phyloP scores from a whole-genome alignment of 2,888 invertebrate genomes.

The Acronicta aceris region DNA sequence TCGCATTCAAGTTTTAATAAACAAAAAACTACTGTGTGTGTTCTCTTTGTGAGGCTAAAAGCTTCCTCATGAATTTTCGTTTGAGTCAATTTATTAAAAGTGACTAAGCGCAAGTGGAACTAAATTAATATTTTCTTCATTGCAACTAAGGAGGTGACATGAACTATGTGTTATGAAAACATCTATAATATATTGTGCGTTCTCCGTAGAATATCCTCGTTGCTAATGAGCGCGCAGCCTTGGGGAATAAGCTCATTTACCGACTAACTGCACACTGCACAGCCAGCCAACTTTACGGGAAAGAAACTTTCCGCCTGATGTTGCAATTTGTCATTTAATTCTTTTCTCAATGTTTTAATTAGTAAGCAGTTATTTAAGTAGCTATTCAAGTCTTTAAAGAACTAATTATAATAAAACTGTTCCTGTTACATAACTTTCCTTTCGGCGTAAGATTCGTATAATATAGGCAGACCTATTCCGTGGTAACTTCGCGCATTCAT shows the following conservation, averaged over 20 bases:
- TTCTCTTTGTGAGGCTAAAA: slow-evolving; percentile 38
- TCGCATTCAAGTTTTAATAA: slow-evolving; percentile 17
- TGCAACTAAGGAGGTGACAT: slow-evolving; percentile 42
- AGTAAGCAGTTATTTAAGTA: slow-evolving; percentile 36
- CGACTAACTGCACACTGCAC: slow-evolving; percentile 75
- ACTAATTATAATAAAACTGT: slow-evolving; percentile 2
- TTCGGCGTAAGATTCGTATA: neutral
- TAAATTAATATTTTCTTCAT: slow-evolving; percentile 50
- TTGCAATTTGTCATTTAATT: slow-evolving; percentile 78
- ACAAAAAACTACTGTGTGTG: slow-evolving; percentile 27
- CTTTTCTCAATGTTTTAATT: slow-evolving; percentile 67
- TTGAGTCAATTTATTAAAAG: slow-evolving; percentile 37
- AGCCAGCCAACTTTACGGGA: slow-evolving; percentile 68
- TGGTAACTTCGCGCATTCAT: slow-evolving; percentile 36
- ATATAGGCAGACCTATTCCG: slow-evolving; percentile 9
- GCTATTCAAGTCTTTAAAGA: slow-evolving; percentile 5
- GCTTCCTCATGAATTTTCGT: slow-evolving; percentile 30
- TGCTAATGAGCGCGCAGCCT: slow-evolving; percentile 79
- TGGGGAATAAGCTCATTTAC: slow-evolving; percentile 82
- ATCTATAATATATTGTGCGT: slow-evolving; percentile 63
- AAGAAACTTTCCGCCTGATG: slow-evolving; percentile 71
- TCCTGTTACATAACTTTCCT: neutral
- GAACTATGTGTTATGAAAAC: slow-evolving; percentile 56
- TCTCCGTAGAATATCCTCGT: slow-evolving; percentile 66
- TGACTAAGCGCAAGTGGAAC: slow-evolving; percentile 33